Percentiles rank a stretch among this genome's conserved stretches.
These are phyloP conservation scores for Ennomos fuscantarius DNA, from an alignment of 2,888 invertebrate genomes.

Conservation along the genomic window DNA sequence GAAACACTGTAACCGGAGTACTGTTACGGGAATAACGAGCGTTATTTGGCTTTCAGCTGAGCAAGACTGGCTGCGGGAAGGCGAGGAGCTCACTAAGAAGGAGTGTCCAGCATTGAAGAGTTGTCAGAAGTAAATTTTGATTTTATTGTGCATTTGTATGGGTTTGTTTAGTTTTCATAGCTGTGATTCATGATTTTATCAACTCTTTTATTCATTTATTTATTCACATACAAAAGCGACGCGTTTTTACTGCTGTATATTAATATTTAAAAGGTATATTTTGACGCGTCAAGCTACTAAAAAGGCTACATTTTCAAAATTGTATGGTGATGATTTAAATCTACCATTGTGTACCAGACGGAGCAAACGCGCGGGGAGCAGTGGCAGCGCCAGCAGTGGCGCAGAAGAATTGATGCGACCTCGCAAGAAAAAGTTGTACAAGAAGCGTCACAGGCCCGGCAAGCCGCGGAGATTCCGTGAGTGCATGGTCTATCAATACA, in stretches of 20 bases:
- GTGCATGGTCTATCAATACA: constrained; percentile 63
- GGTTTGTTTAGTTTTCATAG: too few relatives aligned
- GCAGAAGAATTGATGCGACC: constrained; percentile 78
- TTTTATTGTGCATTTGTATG: too few relatives aligned
- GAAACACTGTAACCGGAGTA: constrained; percentile 4
- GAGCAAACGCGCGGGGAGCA: constrained; percentile 78
- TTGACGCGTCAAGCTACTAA: too few relatives aligned
- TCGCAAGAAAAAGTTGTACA: constrained; percentile 86
- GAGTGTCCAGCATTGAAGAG: constrained; percentile 75
- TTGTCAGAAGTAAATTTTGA: constrained; percentile 76
- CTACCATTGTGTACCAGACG: constrained; percentile 51
- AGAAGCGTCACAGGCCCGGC: constrained; percentile 86
- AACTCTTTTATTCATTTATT: too few relatives aligned
- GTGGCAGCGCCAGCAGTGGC: constrained; percentile 80
- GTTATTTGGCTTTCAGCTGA: constrained; percentile 59
- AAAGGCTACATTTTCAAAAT: too few relatives aligned
- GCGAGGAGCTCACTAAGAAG: constrained; percentile 79
- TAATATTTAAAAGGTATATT: too few relatives aligned
- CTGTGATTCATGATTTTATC: not conserved
- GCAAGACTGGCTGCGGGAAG: constrained; percentile 80
- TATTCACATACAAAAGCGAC: too few relatives aligned
- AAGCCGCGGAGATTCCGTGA: constrained; percentile 79
- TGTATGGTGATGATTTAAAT: too few relatives aligned
- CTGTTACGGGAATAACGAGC: constrained; percentile 4
- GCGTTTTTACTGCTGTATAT: too few relatives aligned